Evolutionary conservation across 2,113 vertebrate species (phyloP), one percentile per base, ranked within the genome.

Genomic region (Percina caprodes): DNA sequence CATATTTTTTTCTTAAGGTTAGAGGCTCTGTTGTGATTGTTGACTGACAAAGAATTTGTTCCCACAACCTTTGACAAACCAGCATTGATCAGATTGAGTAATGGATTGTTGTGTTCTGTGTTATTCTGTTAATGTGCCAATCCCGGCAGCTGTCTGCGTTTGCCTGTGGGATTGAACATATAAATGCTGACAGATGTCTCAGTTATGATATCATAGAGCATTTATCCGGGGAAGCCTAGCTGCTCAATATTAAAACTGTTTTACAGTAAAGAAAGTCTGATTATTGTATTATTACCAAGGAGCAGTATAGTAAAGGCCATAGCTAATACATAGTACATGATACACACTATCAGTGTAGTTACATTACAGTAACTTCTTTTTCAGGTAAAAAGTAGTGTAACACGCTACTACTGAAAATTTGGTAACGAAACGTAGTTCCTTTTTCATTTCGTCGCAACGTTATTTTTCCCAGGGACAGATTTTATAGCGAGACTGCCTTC

Each of bases 101-200:
- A 74, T 58, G 69, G 81, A 70, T 70, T 63, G 68, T 33, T 79
- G 24, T 65, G 55, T 61, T 82, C 18, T 45, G 58, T 83, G 54
- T 52, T 63, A 30, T 67, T 86, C 69, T 83, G 74, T 74, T 58
- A 52, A 56, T 77, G 77, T 92, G 89, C 80, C 79, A 89, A 62
- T 89, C 83, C 80, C 62, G 74, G 80, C 78, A 77, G 83, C 79
- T 82, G 80, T 79, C 85, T 58, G 74, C 33, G n/a, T 49, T 70
- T 74, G 78, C 86, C 74, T 46, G 55, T 68, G 72, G 73, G 73
- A 87, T 4, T 74, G 75, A 79, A 74, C 54, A 70, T 66, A 86
- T 74, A 74, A 60, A 79, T 62, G 76, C 63, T 69, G 78, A 83
- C 82, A 81, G 75, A 86, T 87, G 82, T 62, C 52, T 81, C 67